Evolutionary conservation across 2,797 vertebrate species (phyloP).

Genomic region (Remorina albescens): DNA sequence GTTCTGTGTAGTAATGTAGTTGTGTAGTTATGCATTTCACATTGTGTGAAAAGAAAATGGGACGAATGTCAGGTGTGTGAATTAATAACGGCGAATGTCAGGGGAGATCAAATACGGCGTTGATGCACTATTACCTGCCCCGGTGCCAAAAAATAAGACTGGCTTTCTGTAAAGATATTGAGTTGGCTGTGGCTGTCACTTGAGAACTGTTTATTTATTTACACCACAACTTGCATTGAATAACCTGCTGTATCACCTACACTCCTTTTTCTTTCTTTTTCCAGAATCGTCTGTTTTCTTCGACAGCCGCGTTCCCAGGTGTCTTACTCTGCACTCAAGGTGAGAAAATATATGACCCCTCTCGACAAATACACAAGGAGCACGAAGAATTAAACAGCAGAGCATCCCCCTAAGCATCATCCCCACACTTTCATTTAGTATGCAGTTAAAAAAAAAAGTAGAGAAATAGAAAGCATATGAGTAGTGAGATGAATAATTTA

Average conservation of each 20-base stretch:
- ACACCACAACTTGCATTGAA: background rate
- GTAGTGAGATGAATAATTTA: constrained; percentile 82
- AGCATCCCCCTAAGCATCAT: constrained; percentile 33
- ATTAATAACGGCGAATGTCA: too few relatives aligned
- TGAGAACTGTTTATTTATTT: background rate
- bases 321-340: constrained; percentile 6
- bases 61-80: too few relatives aligned
- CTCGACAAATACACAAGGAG: constrained; percentile 47
- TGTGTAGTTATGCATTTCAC: too few relatives aligned
- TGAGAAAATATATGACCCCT: constrained; percentile 28
- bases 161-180: too few relatives aligned
- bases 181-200: background rate
- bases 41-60: too few relatives aligned
- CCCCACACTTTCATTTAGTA: constrained; percentile 70
- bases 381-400: constrained; percentile 38
- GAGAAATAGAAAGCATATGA: constrained; percentile 69
- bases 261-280: too few relatives aligned
- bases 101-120: too few relatives aligned
- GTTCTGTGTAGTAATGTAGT: too few relatives aligned
- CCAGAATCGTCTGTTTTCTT: background rate
- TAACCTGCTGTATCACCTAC: constrained; percentile 1
- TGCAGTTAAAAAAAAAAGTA: constrained; percentile 50
- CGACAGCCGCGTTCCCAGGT: constrained; percentile 5
- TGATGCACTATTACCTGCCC: too few relatives aligned
- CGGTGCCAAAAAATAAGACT: too few relatives aligned